These are phyloP conservation scores for Campylorhamphus procurvoides DNA, from an alignment of 2,113 vertebrate species.

Conservation along the genomic window DNA sequence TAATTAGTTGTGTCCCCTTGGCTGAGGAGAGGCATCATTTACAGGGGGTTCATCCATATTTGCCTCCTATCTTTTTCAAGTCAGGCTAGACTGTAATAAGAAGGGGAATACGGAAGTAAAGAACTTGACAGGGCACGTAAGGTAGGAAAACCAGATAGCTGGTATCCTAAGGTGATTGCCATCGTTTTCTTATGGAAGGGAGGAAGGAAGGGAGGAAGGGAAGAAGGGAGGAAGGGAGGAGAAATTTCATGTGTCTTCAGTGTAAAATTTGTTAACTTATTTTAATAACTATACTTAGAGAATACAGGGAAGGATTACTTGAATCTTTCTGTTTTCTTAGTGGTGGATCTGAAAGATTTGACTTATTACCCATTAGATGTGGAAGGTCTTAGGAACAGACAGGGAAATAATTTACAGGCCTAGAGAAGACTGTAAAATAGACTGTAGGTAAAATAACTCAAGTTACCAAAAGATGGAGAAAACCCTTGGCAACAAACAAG, in stretches of 20 bases:
- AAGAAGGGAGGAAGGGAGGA: too few species aligned
- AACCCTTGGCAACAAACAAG: background rate
- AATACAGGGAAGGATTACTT: background rate
- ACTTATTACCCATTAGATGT: background rate
- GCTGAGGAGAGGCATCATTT: background rate
- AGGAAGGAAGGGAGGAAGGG: background rate
- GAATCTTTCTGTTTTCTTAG: background rate
- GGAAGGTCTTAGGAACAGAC: background rate
- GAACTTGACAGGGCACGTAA: background rate
- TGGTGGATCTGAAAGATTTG: background rate
- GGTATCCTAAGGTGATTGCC: background rate
- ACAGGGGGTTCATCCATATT: background rate
- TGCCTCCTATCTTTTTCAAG: background rate
- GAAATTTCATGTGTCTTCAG: background rate
- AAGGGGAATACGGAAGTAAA: background rate
- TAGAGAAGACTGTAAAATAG: background rate
- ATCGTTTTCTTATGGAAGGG: background rate
- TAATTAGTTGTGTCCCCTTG: background rate
- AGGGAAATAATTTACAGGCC: background rate
- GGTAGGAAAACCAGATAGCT: background rate
- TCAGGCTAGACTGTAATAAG: background rate
- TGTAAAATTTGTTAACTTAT: background rate
- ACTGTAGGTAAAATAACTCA: background rate
- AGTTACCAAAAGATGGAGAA: background rate
- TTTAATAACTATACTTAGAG: background rate